Percentiles rank a stretch among this genome's conserved stretches.
These are phyloP conservation scores for Urocyon cinereoargenteus DNA, from an alignment of 2,797 vertebrate species.

Conservation along the genomic window DNA sequence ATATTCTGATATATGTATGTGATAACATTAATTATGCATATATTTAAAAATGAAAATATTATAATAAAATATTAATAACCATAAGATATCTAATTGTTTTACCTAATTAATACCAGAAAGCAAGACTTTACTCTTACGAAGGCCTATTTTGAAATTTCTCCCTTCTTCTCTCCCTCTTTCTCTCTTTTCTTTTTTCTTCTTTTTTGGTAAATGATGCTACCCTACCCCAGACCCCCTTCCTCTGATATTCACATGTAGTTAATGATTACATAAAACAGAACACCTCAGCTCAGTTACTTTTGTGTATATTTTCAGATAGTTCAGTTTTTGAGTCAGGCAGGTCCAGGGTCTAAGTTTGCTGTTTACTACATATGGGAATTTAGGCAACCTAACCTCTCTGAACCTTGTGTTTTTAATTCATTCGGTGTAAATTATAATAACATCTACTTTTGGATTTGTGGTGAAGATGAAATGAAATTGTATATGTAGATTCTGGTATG, in stretches of 20 bases:
- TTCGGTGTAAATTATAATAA: not conserved
- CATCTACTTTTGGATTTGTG: constrained; percentile 21
- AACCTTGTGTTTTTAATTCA: not conserved
- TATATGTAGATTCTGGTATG: not conserved
- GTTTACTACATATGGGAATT: not conserved
- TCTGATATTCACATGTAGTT: not conserved
- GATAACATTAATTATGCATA: not conserved
- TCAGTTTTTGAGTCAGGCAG: constrained; percentile 16
- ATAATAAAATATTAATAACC: not conserved
- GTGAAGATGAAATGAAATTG: not conserved
- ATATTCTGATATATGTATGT: constrained; percentile 12
- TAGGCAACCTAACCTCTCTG: not conserved
- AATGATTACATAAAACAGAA: not conserved
- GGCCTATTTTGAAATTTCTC: not conserved
- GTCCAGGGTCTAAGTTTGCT: not conserved
- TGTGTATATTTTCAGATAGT: not conserved
- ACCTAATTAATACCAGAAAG: constrained; percentile 11
- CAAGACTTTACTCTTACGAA: not conserved
- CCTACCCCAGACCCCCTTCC: not conserved
- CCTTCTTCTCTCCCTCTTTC: not conserved
- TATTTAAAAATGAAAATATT: not conserved
- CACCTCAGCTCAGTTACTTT: not conserved
- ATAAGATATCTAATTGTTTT: constrained; percentile 39
- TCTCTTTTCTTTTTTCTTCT: not conserved
- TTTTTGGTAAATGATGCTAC: not conserved